phyloP scores from a whole-genome alignment of 2,797 vertebrate genomes.

The Hybognathus amarus region DNA sequence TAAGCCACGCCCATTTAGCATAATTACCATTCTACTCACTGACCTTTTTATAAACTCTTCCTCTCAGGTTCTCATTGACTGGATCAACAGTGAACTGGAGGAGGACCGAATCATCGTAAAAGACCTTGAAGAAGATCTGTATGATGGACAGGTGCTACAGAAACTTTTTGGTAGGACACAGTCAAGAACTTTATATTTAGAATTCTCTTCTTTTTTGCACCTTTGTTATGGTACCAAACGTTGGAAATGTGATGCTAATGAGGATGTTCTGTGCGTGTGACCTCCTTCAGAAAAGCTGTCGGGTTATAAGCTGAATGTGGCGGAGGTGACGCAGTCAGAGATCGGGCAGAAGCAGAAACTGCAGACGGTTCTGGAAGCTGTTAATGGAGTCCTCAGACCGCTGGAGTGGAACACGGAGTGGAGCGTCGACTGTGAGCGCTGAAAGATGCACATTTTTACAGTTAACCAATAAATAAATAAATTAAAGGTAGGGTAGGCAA shows the following conservation, averaged over 20 bases:
- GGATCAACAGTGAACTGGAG: conserved; percentile 94
- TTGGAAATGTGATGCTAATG: not conserved
- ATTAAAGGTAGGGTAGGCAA: not conserved
- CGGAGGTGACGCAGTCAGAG: conserved; percentile 96
- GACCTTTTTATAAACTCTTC: not conserved
- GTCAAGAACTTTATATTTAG: not conserved
- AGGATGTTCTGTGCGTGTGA: conserved; percentile 16
- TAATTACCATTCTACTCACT: not conserved
- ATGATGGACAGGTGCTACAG: conserved; percentile 97
- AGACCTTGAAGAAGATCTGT: conserved; percentile 94
- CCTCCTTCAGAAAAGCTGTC: conserved; percentile 85
- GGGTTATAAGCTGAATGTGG: conserved; percentile 89
- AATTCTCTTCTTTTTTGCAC: not conserved
- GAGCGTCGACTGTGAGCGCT: conserved; percentile 91
- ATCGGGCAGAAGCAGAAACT: conserved; percentile 97
- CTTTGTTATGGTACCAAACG: not conserved
- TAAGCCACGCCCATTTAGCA: not conserved
- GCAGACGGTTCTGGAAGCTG: conserved; percentile 90
- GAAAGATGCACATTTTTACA: not conserved
- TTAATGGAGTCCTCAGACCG: conserved; percentile 87
- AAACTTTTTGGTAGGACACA: conserved; percentile 91
- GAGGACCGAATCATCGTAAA: conserved; percentile 98
- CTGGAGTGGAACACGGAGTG: conserved; percentile 91
- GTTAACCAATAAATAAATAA: not conserved
- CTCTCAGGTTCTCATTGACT: conserved; percentile 90